phyloP scores from a whole-genome alignment of 2,113 vertebrate genomes.

The Neotoma lepida region DNA sequence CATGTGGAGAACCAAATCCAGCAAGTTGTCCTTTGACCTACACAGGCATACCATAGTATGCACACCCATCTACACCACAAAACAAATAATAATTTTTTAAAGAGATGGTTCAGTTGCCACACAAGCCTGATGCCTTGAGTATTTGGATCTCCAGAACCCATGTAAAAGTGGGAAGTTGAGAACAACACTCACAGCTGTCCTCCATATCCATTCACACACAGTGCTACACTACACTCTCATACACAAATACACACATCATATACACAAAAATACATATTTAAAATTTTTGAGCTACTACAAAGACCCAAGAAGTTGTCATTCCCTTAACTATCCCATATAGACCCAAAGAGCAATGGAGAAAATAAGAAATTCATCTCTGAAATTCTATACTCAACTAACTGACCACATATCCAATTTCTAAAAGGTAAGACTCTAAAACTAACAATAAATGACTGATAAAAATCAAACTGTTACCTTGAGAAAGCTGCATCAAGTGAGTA shows the following conservation, averaged over 20 bases:
- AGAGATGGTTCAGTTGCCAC: not conserved
- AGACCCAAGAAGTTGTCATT: conserved; percentile 14
- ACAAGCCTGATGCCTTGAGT: not conserved
- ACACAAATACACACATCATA: not conserved
- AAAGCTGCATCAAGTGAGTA: conserved; percentile 94
- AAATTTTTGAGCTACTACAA: not conserved
- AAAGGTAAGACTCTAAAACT: conserved; percentile 54
- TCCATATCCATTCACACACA: not conserved
- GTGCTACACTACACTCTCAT: not conserved
- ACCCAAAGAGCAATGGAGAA: conserved; percentile 6
- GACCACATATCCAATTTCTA: conserved; percentile 50
- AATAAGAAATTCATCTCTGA: conserved; percentile 55
- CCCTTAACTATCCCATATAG: not conserved
- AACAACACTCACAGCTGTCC: not conserved
- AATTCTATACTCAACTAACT: conserved; percentile 31
- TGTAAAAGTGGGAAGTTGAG: not conserved
- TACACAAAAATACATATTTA: not conserved
- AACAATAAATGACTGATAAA: conserved; percentile 24
- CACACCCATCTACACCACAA: not conserved
- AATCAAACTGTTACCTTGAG: conserved; percentile 89
- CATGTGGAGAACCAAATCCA: not conserved
- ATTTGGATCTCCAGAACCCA: not conserved
- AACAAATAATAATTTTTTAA: not conserved
- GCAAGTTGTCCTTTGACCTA: not conserved
- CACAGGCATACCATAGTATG: not conserved